Base-by-base conservation (phyloP, 2,888 invertebrate genomes). In the Agrypnus murinus region DNA sequence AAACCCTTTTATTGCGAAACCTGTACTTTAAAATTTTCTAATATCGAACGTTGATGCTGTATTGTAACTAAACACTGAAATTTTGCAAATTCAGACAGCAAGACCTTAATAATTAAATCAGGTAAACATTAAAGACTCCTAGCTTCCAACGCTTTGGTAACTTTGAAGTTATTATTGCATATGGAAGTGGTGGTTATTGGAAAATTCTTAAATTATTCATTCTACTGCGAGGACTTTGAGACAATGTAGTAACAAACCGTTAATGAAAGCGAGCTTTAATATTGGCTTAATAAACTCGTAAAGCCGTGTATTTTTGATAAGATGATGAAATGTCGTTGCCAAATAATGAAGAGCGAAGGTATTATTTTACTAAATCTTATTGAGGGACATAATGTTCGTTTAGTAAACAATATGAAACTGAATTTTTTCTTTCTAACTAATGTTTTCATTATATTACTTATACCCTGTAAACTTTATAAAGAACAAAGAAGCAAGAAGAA, bases 261-360 rank as follows among this genome's bases (percentile, higher is more conserved):
- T 25, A 31, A 12, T 55, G 25, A 55, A 55, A 55, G 19, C 34
- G 53, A 9, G 15, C 14, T 34, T 55, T 55, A 55, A 55, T 55
- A 17, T 34, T 34, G 14, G 8, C 25, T 15, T 25, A 55, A 55
- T 15, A 34, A 55, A 14, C 53, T 34, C 53, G 12, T 34, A 32
- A 55, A 34, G 25, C 32, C 8, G 17, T 9, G 53, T 10, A 32
- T n/a, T 34, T 34, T 55, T 7, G 8, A 25, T 34, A 55, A 55
- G 34, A 25, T 34, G 36, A 34, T 12, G 34, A 9, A 36, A 15
- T 34, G n/a, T n/a, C n/a, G n/a, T n/a, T n/a, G n/a, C n/a, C n/a
- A n/a, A n/a, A n/a, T n/a, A n/a, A n/a, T n/a, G n/a, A n/a, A n/a
- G n/a, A n/a, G n/a, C n/a, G n/a, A n/a, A n/a, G n/a, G n/a, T n/a